Evolutionary conservation across 2,113 vertebrate genomes (phyloP).

Genomic region (Globicephala melas): DNA sequence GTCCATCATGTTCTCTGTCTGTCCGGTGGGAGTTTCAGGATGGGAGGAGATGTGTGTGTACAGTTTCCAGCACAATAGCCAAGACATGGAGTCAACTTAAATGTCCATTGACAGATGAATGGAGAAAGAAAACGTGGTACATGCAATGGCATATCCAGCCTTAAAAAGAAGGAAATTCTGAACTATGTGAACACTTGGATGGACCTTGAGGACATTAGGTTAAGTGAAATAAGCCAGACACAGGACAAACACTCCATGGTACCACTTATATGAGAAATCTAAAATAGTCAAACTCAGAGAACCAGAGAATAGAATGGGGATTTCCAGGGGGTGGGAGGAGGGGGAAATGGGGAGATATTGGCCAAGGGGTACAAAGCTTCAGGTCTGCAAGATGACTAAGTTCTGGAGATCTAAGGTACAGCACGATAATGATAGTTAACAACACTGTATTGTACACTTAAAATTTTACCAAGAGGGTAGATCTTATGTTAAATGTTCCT

Average conservation of each 20-base stretch:
- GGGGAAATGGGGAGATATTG: not conserved
- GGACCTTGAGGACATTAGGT: not conserved
- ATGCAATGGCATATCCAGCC: not conserved
- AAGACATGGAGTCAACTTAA: not conserved
- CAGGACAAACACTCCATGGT: not conserved
- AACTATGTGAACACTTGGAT: not conserved
- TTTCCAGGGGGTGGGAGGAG: not conserved
- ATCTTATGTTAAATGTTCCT: not conserved
- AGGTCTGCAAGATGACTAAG: not conserved
- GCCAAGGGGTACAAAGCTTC: not conserved
- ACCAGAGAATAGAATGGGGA: not conserved
- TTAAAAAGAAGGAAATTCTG: not conserved
- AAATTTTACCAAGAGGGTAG: not conserved
- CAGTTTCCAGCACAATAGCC: not conserved
- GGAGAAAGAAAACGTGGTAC: not conserved
- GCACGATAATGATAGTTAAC: no score
- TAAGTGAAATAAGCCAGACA: not conserved
- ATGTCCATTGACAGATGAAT: not conserved
- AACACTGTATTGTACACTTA: no score
- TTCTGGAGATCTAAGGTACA: not conserved
- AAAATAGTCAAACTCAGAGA: not conserved
- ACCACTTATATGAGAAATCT: not conserved
- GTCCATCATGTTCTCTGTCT: not conserved
- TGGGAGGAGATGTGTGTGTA: not conserved
- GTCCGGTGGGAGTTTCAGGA: accelerated